Percentiles rank a stretch among this genome's conserved stretches.
phyloP scores from a whole-genome alignment of 2,797 vertebrate genomes.

The Pempheris klunzingeri region DNA sequence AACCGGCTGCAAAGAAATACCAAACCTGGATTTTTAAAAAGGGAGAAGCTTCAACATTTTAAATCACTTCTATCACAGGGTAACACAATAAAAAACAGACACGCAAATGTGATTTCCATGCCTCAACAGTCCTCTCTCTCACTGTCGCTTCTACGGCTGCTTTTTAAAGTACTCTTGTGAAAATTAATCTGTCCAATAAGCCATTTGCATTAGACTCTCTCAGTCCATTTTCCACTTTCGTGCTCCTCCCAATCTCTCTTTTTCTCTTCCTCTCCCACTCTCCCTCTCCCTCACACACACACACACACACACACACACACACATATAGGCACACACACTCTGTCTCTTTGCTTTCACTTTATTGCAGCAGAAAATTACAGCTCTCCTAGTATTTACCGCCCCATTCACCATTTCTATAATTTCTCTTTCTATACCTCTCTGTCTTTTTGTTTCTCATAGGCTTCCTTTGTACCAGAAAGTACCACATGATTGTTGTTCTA shows the following conservation, averaged over 20 bases:
- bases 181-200: constrained; percentile 57
- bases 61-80: constrained; percentile 4
- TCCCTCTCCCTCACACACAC: background rate
- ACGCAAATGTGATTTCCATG: constrained; percentile 13
- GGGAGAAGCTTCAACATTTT: constrained; percentile 1
- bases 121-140: constrained; percentile 7
- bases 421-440: constrained; percentile 1
- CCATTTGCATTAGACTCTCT: constrained; percentile 61
- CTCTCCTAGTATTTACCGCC: constrained; percentile 35
- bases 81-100: constrained; percentile 22
- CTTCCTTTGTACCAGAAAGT: background rate
- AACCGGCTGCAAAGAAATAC: background rate
- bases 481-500: background rate
- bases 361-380: constrained; percentile 58
- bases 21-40: background rate
- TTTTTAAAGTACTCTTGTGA: constrained; percentile 61
- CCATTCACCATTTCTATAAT: constrained; percentile 23
- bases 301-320: background rate
- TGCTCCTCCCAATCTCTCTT: constrained; percentile 12
- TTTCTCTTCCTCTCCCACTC: background rate
- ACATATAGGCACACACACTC: background rate
- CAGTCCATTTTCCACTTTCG: constrained; percentile 61
- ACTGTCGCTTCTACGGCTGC: constrained; percentile 32
- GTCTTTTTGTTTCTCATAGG: background rate
- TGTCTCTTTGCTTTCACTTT: constrained; percentile 44